Base-by-base conservation (phyloP, 92 coral and sea anemone genomes). In the Epizoanthus illoricatus region DNA sequence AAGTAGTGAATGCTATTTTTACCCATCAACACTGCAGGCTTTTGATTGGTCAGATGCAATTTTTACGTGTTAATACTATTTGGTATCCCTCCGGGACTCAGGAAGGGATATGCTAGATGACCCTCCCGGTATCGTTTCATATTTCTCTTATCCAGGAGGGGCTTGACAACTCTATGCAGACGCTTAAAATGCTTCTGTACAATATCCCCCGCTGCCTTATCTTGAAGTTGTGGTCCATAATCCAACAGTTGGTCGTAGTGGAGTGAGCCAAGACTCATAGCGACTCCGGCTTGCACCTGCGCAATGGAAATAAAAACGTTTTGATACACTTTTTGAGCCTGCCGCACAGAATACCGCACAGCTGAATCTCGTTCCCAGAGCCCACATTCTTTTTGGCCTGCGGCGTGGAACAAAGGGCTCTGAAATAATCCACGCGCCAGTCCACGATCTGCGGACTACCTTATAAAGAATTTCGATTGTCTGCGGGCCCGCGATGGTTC, bases 1-100 rank as follows among this genome's bases (percentile, higher is more conserved):
- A 74, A 45, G 62, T 15, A 18, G 23, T 2, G 21, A 28, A 7
- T 8, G 10, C 11, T 74, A 8, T 18, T 17, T 73, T 73, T 73
- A 41, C 33, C 20, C 54, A 9, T 15, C 41, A 73, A 3, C 56
- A 12, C 9, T 47, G 59, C 21, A 15, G 64, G n/a, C 17, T 23
- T 72, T 39, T 28, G 39, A 36, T 24, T 28, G 23, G 63, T 15
- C 52, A 18, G 66, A 23, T 52, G 5, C 18, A 7, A 16, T 17
- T 12, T 64, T 71, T 85, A 91, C 11, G 94, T 91, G 65, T 87
- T 87, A 75, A 94, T 94, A 69, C 97, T 90, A 76, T 94, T 94
- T 5, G 99, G 99, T 45, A 97, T 88, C 97, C 98, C 93, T 18
- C 96, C 98, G 0, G 99, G 99, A 39, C 90, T 90, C n/a, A 97